A percentile compares a stretch with the other conserved stretches of the same genome.
Evolutionary conservation across 1,140 invertebrate genomes (phyloP).

Genomic region (Pissodes strobi): DNA sequence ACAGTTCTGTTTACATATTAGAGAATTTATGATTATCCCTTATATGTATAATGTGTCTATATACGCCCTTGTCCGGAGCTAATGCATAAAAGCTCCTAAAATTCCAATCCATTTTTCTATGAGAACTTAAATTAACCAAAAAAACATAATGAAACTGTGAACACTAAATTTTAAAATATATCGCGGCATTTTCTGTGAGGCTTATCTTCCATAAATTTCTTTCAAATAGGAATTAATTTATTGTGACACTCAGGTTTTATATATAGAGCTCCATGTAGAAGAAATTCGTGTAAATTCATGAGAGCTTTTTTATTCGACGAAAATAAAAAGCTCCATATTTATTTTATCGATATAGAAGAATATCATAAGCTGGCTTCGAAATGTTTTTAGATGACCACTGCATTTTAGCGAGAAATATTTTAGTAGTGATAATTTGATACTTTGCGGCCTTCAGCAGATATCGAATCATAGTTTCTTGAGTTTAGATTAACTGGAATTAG

Average conservation of each 20-base stretch:
- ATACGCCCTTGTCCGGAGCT: slow-evolving; percentile 1
- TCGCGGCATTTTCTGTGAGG: slow-evolving; percentile 18
- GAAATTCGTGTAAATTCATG: slow-evolving; percentile 8
- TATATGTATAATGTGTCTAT: slow-evolving; percentile 1
- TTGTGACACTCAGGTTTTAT: slow-evolving; percentile 17
- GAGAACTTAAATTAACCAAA: slow-evolving; percentile 18
- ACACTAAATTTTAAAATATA: slow-evolving; percentile 23
- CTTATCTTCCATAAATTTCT: slow-evolving; percentile 16
- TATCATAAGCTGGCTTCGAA: too few relatives aligned
- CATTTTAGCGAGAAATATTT: too few relatives aligned
- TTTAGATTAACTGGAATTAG: too few relatives aligned
- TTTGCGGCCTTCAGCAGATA: too few relatives aligned
- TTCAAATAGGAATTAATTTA: slow-evolving; percentile 21
- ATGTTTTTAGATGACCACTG: too few relatives aligned
- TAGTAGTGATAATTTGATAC: too few relatives aligned
- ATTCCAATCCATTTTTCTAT: slow-evolving; percentile 14
- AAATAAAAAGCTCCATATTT: too few relatives aligned
- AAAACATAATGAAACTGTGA: slow-evolving; percentile 18
- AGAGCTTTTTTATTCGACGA: background rate
- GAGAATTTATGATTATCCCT: slow-evolving; percentile 6
- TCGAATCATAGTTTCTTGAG: too few relatives aligned
- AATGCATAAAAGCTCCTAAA: slow-evolving; percentile 11
- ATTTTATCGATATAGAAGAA: too few relatives aligned
- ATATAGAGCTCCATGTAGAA: background rate
- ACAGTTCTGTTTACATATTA: background rate